Percentiles rank a stretch among this genome's conserved stretches.
Conservation (phyloP, 2,888 invertebrate genomes). For the Ophion ventricosus region DNA sequence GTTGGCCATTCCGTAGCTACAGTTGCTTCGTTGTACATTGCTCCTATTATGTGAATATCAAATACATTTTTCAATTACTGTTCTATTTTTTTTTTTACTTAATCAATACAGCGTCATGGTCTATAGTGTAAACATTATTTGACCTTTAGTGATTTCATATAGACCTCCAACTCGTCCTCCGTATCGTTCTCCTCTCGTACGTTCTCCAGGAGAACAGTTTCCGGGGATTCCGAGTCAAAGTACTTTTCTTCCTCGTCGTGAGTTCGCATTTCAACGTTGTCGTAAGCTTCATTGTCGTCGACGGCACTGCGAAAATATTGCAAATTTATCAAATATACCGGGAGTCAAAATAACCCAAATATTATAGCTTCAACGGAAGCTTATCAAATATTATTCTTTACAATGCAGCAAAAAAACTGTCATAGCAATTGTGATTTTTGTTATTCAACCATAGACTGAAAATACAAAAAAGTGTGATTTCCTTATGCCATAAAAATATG, state of each 20-base stretch:
- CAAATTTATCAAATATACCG: conserved; percentile 13
- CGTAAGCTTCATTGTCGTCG: conserved; percentile 92
- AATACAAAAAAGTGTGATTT: neutral
- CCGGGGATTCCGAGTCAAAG: conserved; percentile 93
- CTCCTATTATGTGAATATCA: conserved; percentile 60
- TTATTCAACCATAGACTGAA: neutral
- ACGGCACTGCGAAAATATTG: conserved; percentile 85
- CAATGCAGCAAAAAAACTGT: neutral
- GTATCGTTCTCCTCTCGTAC: conserved; percentile 74
- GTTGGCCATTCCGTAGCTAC: conserved; percentile 53
- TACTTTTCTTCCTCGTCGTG: conserved; percentile 96
- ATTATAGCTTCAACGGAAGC: too few relatives aligned
- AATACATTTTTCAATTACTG: conserved; percentile 38
- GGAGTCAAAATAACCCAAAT: neutral
- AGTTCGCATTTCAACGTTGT: conserved; percentile 88
- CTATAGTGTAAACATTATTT: conserved; percentile 73
- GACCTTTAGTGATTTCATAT: conserved; percentile 86
- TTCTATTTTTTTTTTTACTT: conserved; percentile 14
- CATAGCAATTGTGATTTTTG: neutral
- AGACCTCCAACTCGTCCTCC: conserved; percentile 89
- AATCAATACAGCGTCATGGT: conserved; percentile 63
- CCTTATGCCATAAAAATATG: neutral
- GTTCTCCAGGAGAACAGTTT: conserved; percentile 79
- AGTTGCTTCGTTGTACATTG: conserved; percentile 52
- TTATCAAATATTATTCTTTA: neutral